These are phyloP conservation scores for Papilio machaon DNA, from an alignment of 1,140 invertebrate species.

Conservation along the genomic window DNA sequence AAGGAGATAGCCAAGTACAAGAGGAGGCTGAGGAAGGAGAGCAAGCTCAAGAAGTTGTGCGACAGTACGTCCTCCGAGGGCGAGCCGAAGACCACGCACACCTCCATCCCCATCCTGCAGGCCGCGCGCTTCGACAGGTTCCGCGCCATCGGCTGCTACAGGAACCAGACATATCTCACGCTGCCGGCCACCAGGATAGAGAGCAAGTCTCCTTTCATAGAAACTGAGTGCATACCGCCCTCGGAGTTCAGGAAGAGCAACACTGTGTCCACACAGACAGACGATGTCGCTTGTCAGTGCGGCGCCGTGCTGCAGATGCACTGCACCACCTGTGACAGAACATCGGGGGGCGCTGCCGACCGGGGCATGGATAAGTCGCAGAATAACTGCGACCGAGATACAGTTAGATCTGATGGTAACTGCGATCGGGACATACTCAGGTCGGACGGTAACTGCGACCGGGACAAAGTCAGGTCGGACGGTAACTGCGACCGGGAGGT, in stretches of 20 bases:
- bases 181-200: constrained; percentile 68
- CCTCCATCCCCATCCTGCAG: constrained; percentile 80
- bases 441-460: constrained; percentile 53
- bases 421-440: constrained; percentile 64
- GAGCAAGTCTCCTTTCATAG: constrained; percentile 63
- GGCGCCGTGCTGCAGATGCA: constrained; percentile 61
- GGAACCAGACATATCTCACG: constrained; percentile 76
- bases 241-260: constrained; percentile 70
- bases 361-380: constrained; percentile 53
- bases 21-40: constrained; percentile 74
- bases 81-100: constrained; percentile 62
- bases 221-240: constrained; percentile 58
- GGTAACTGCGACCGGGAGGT: not conserved
- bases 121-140: constrained; percentile 78
- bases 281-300: constrained; percentile 69
- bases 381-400: constrained; percentile 53
- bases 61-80: constrained; percentile 75
- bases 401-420: constrained; percentile 54
- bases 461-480: constrained; percentile 38
- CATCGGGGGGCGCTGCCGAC: constrained; percentile 72
- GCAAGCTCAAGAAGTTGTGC: constrained; percentile 68
- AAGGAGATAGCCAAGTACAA: constrained; percentile 80
- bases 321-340: constrained; percentile 60
- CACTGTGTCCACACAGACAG: constrained; percentile 76
- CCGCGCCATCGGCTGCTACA: constrained; percentile 75